phyloP scores from a whole-genome alignment of 1,140 invertebrate genomes.

The Phthorimaea operculella region DNA sequence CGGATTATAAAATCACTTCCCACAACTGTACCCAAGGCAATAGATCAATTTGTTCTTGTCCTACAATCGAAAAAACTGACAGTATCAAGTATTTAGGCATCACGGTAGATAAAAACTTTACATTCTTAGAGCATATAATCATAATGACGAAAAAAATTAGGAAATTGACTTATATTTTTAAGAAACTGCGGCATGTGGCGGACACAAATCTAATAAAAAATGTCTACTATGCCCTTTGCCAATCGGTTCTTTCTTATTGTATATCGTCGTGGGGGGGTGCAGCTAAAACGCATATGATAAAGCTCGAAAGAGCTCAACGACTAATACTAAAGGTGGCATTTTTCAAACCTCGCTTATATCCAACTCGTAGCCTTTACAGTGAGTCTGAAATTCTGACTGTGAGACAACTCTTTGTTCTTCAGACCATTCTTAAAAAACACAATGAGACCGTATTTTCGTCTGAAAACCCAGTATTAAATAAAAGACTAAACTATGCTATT shows the following conservation, averaged over 20 bases:
- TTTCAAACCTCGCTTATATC: not conserved
- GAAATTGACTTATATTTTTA: not conserved
- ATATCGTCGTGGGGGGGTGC: not conserved
- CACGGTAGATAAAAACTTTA: not conserved
- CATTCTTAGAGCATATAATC: not conserved
- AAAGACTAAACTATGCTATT: not conserved
- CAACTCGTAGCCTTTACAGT: not conserved
- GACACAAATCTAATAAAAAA: not conserved
- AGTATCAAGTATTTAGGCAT: not conserved
- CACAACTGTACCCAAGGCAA: not conserved
- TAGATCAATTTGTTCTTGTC: not conserved
- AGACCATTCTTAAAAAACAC: not conserved
- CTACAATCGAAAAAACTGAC: not conserved
- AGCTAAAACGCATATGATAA: not conserved
- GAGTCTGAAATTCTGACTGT: not conserved
- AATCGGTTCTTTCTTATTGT: constrained; percentile 2
- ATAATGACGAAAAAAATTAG: not conserved
- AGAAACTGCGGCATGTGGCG: not conserved
- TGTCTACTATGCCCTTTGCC: constrained; percentile 5
- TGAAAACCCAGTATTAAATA: not conserved
- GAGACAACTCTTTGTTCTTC: constrained; percentile 2
- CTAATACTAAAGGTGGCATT: not conserved
- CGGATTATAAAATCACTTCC: not conserved
- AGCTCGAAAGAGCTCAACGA: not conserved
- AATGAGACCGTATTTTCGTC: not conserved